Base-by-base conservation (phyloP, 2,113 vertebrate genomes). In the Nothocercus nigrocapillus region DNA sequence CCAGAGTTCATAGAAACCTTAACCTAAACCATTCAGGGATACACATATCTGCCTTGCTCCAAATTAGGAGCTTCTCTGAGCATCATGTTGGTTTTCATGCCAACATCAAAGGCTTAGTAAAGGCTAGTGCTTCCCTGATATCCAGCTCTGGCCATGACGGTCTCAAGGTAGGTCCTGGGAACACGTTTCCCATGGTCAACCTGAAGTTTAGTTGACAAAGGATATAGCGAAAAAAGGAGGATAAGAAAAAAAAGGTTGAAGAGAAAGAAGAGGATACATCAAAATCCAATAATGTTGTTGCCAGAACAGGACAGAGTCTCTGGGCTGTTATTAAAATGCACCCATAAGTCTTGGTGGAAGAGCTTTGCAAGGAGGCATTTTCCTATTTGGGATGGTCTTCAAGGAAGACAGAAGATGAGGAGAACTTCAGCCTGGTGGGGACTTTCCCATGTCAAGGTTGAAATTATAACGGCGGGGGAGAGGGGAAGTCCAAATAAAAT, bases 401-500 rank as follows among this genome's bases (percentile, higher is more conserved):
- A 13, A 51, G 40, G 22, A 75, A 15, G 13, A 89, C 30, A 64
- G 51, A 47, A 94, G 47, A 18, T 47, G 70, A 82, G 79, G 88
- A 92, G 51, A 21, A 91, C 49, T 49, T 73, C 45, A 59, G 15
- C 32, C 75, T 53, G 3, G 0, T 27, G 27, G 74, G 69, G 59
- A 42, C 15, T 94, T 58, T 93, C 84, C 82, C 74, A 80, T 8
- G 34, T 51, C 64, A 75, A 74, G 56, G 17, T 42, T 89, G 84
- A 89, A 91, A 89, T n/a, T 73, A 47, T n/a, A n/a, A n/a, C n/a
- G n/a, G n/a, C n/a, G n/a, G n/a, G n/a, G n/a, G n/a, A n/a, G n/a
- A n/a, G n/a, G n/a, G n/a, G n/a, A n/a, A n/a, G n/a, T n/a, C 73
- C 85, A 93, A 75, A 89, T 83, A 49, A 88, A 96, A 78, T 42